Percentiles rank a stretch among this genome's conserved stretches.
Conservation (phyloP, 2,797 vertebrate species). For the Hippoglossus hippoglossus region DNA sequence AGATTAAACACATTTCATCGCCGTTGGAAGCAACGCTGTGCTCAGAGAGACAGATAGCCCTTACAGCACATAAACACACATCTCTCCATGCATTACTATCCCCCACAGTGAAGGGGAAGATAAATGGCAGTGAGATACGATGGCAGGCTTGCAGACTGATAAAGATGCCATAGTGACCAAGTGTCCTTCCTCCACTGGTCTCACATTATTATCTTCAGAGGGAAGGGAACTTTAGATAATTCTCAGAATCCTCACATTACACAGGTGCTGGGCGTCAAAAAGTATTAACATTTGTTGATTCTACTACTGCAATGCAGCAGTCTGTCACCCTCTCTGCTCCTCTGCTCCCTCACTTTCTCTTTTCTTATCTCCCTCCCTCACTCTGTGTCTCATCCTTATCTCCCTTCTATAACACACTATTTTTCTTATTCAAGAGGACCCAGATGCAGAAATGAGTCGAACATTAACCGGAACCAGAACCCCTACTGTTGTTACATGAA, state of each 20-base stretch:
- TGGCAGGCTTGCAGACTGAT: constrained; percentile 58
- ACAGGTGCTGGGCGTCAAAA: constrained; percentile 53
- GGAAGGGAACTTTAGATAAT: constrained; percentile 46
- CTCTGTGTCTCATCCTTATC: constrained; percentile 61
- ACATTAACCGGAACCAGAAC: constrained; percentile 46
- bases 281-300: constrained; percentile 62
- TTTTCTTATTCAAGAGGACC: constrained; percentile 54
- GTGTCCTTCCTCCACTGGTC: constrained; percentile 64
- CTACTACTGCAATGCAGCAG: constrained; percentile 81
- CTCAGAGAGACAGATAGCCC: constrained; percentile 49
- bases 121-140: constrained; percentile 59
- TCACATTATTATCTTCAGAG: constrained; percentile 60
- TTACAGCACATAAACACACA: constrained; percentile 51
- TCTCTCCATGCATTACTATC: constrained; percentile 52
- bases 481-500: constrained; percentile 41
- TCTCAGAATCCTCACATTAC: constrained; percentile 43
- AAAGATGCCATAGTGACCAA: constrained; percentile 50
- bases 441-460: constrained; percentile 27
- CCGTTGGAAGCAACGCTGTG: constrained; percentile 22
- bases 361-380: constrained; percentile 55
- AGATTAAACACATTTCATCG: constrained; percentile 65
- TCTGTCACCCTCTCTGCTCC: constrained; percentile 63
- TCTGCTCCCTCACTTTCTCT: constrained; percentile 24
- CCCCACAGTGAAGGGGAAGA: constrained; percentile 46
- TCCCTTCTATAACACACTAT: constrained; percentile 28